A percentile compares a stretch with the other conserved stretches of the same genome.
These are phyloP conservation scores for Calcarius lapponicus DNA, from an alignment of 2,797 vertebrate species.

Conservation along the genomic window DNA sequence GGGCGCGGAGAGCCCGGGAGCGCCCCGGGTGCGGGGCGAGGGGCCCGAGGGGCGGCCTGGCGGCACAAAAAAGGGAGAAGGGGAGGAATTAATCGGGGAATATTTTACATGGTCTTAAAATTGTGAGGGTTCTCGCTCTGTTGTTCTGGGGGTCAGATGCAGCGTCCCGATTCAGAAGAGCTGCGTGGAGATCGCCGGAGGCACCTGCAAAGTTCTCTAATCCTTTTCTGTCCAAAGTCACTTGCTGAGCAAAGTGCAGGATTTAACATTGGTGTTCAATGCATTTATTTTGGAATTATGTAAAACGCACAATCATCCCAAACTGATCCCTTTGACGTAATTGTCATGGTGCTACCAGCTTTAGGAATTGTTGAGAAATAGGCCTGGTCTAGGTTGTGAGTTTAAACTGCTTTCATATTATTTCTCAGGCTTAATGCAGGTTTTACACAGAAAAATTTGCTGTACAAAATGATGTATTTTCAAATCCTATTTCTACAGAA, in stretches of 20 bases:
- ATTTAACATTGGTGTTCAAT: neutral
- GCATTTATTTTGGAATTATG: neutral
- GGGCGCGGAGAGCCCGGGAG: neutral
- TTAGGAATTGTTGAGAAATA: neutral
- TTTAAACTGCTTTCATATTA: neutral
- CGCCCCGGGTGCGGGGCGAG: neutral
- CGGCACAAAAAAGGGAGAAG: too few relatives aligned
- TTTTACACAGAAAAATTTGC: neutral
- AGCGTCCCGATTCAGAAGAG: neutral
- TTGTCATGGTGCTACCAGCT: neutral
- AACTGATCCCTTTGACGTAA: neutral
- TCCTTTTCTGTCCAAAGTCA: neutral
- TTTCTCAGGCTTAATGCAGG: neutral
- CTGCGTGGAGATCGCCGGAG: neutral
- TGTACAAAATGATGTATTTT: neutral
- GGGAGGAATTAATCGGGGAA: neutral
- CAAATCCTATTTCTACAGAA: neutral
- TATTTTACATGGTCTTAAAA: neutral
- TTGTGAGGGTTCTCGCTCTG: neutral
- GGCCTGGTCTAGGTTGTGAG: neutral
- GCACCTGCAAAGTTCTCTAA: neutral
- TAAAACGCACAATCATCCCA: neutral
- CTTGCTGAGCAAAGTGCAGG: neutral
- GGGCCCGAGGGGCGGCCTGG: neutral
- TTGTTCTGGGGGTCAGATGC: neutral